Evolutionary conservation across 2,113 vertebrate genomes (phyloP), one percentile per base, ranked within the genome.

Genomic region (Brachyhypopomus occidentalis): DNA sequence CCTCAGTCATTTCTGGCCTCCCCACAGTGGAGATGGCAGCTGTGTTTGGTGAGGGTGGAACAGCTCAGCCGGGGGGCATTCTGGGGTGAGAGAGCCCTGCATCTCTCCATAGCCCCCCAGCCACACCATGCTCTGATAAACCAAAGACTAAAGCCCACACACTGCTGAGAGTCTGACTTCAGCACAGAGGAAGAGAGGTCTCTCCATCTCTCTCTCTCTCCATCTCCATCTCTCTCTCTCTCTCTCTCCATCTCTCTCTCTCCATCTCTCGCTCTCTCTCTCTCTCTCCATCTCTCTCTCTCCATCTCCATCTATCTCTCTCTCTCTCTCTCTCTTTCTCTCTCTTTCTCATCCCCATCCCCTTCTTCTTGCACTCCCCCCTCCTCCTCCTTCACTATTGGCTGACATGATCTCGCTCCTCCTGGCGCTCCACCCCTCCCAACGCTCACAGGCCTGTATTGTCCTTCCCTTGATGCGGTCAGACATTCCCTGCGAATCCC

Each of bases 41-140:
- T 19, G 27, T 67, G 62, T 11, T 34, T 16, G 4, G 27, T 27
- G 19, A 20, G 36, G 34, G 66, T 48, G 2, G 45, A 30, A 62
- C 34, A 20, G 25, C 70, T 73, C 25, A 23, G 41, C n/a, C 25
- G n/a, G 5, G 20, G n/a, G 20, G 66, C 7, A 38, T 41, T 41
- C 9, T 41, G 36, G 36, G 36, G 34, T 38, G 9, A 22, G 45
- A 19, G 25, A 38, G 34, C 36, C 0, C 17, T 17, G 20, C 34
- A 72, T 79, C 17, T 34, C 52, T 62, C 52, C 19, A 72, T 45
- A 79, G 70, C 30, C 59, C n/a, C 62, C 8, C 69, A 63, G 79
- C 30, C 12, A 56, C 22, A 38, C 34, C 34, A 75, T 25, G 63
- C n/a, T 59, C 79, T 81, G 48, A 69, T 75, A 75, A 81, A 73